Evolutionary conservation across 2,888 invertebrate genomes (phyloP).

Genomic region (Brachynemurus nebulosus): DNA sequence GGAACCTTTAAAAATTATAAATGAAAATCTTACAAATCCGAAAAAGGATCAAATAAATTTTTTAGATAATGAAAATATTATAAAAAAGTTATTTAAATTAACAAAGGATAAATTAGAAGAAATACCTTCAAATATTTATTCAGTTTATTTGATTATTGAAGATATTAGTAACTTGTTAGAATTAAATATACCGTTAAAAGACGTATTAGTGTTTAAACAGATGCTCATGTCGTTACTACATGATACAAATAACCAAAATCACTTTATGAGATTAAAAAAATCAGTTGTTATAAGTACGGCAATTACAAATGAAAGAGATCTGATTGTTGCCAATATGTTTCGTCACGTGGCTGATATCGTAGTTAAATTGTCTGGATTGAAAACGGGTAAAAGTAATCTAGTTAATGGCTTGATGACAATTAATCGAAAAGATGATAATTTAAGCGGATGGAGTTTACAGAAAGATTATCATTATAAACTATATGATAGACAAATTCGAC

Average conservation of each 20-base stretch:
- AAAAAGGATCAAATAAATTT: background rate
- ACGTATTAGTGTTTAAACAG: slow-evolving; percentile 38
- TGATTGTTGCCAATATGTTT: slow-evolving; percentile 43
- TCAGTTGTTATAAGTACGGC: slow-evolving; percentile 44
- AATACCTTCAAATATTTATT: slow-evolving; percentile 28
- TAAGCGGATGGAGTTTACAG: slow-evolving; percentile 11
- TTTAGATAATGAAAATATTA: slow-evolving; percentile 24
- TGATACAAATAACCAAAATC: slow-evolving; percentile 23
- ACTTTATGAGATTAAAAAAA: slow-evolving; percentile 26
- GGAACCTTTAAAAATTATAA: slow-evolving; percentile 38
- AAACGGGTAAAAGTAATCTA: slow-evolving; percentile 57
- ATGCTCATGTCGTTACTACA: slow-evolving; percentile 31
- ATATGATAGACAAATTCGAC: slow-evolving; percentile 57
- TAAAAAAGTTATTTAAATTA: slow-evolving; percentile 31
- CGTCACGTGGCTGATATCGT: slow-evolving; percentile 48
- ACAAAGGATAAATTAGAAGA: slow-evolving; percentile 31
- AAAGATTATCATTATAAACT: slow-evolving; percentile 49
- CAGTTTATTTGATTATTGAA: slow-evolving; percentile 50
- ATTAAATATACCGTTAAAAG: slow-evolving; percentile 38
- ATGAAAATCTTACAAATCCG: slow-evolving; percentile 18
- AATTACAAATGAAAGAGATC: slow-evolving; percentile 40
- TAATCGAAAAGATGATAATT: slow-evolving; percentile 25
- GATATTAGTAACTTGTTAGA: slow-evolving; percentile 59
- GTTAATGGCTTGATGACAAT: slow-evolving; percentile 55
- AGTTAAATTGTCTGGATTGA: slow-evolving; percentile 48